Conservation (phyloP, 2,113 vertebrate genomes). For the Lophotis ruficrista region DNA sequence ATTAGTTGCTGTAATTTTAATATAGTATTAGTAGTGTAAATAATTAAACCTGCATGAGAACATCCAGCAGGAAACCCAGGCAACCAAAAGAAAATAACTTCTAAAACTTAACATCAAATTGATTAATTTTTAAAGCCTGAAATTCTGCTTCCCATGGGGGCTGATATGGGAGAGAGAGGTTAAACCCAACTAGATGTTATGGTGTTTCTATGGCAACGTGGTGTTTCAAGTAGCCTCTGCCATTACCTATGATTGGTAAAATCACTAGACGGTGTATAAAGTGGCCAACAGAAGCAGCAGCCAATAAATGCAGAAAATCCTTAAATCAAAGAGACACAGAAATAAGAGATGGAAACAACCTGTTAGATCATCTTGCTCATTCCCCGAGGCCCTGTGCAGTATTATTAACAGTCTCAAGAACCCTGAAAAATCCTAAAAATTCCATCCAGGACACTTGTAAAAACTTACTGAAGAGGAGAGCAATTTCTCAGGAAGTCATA, state of each 20-base stretch:
- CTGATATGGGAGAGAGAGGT: slow-evolving; percentile 10
- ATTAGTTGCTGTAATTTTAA: slow-evolving; percentile 33
- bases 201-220: slow-evolving; percentile 56
- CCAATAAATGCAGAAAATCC: slow-evolving; percentile 59
- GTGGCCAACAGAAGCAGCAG: slow-evolving; percentile 42
- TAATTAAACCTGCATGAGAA: not conserved
- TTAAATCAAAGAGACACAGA: slow-evolving; percentile 55
- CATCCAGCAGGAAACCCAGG: slow-evolving; percentile 1
- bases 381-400: not conserved
- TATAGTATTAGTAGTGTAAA: not conserved
- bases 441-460: slow-evolving; percentile 15
- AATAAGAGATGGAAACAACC: slow-evolving; percentile 48
- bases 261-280: slow-evolving; percentile 7
- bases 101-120: slow-evolving; percentile 58
- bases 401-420: slow-evolving; percentile 40
- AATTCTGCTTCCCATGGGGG: slow-evolving; percentile 53
- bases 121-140: slow-evolving; percentile 60
- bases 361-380: slow-evolving; percentile 23
- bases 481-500: slow-evolving; percentile 27
- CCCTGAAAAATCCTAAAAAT: slow-evolving; percentile 48
- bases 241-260: slow-evolving; percentile 31
- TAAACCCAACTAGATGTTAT: slow-evolving; percentile 37
- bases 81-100: slow-evolving; percentile 27
- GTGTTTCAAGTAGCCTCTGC: slow-evolving; percentile 23
- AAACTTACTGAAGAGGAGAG: slow-evolving; percentile 27